These are phyloP conservation scores for Drepana arcuata DNA, from an alignment of 1,140 invertebrate genomes.

Conservation along the genomic window DNA sequence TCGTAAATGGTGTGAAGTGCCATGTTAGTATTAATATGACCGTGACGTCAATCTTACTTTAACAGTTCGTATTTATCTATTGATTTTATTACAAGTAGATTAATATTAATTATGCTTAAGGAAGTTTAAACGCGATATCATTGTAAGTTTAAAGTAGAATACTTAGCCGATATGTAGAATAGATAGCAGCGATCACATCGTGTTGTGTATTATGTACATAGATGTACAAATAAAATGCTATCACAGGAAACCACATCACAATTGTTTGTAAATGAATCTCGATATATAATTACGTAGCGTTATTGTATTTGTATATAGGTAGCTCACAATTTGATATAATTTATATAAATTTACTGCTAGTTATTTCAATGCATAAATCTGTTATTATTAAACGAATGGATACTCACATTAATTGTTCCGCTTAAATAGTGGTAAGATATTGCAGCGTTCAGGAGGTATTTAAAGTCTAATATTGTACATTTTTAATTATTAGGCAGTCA, in stretches of 20 bases:
- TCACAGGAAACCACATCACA: conserved; percentile 28
- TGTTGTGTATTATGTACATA: conserved; percentile 21
- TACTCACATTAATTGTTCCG: conserved; percentile 35
- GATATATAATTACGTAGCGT: conserved; percentile 26
- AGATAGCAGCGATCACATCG: conserved; percentile 18
- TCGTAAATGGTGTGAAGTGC: conserved; percentile 61
- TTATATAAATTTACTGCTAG: conserved; percentile 46
- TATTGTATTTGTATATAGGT: conserved; percentile 41
- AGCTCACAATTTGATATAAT: conserved; percentile 39
- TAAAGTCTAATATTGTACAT: too few species aligned
- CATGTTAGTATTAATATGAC: conserved; percentile 61
- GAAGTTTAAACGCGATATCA: conserved; percentile 15
- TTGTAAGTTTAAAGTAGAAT: conserved; percentile 15
- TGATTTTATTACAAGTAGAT: conserved; percentile 24
- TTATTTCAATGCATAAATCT: conserved; percentile 23
- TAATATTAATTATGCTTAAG: conserved; percentile 21
- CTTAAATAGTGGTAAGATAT: conserved; percentile 24
- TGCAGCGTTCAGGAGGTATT: conserved; percentile 29
- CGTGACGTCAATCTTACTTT: conserved; percentile 20
- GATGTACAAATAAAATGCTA: conserved; percentile 20
- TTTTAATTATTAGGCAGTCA: conserved; percentile 42
- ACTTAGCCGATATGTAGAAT: conserved; percentile 9
- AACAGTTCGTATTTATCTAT: conserved; percentile 36
- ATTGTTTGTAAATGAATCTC: conserved; percentile 47
- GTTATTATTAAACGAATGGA: conserved; percentile 26